A percentile compares a stretch with the other conserved stretches of the same genome.
These are phyloP conservation scores for Lochmaea capreae DNA, from an alignment of 2,888 invertebrate species.

Conservation along the genomic window DNA sequence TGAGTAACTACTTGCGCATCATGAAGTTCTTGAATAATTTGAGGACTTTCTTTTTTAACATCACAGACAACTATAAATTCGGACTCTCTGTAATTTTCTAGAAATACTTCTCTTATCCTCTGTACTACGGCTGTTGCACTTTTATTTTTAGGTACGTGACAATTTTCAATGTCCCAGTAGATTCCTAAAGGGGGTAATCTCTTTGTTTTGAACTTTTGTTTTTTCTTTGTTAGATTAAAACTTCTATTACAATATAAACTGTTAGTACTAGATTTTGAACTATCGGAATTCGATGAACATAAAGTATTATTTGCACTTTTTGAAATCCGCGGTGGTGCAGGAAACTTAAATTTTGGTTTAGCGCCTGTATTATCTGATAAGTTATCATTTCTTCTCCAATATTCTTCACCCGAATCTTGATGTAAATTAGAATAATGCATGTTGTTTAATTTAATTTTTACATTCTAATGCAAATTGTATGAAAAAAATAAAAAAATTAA, in stretches of 20 bases:
- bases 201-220: slow-evolving; percentile 38
- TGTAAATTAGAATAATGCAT: slow-evolving; percentile 42
- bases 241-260: slow-evolving; percentile 30
- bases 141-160: slow-evolving; percentile 84
- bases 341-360: slow-evolving; percentile 51
- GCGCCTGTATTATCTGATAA: slow-evolving; percentile 49
- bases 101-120: slow-evolving; percentile 81
- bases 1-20: slow-evolving; percentile 76
- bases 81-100: slow-evolving; percentile 80
- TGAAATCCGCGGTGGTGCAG: slow-evolving; percentile 52
- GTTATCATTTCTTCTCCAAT: slow-evolving; percentile 40
- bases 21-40: slow-evolving; percentile 84
- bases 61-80: slow-evolving; percentile 93
- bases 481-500: slow-evolving; percentile 27
- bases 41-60: slow-evolving; percentile 81
- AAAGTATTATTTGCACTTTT: slow-evolving; percentile 57
- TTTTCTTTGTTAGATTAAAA: slow-evolving; percentile 45
- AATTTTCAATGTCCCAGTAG: slow-evolving; percentile 95
- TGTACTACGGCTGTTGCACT: slow-evolving; percentile 84
- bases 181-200: slow-evolving; percentile 80
- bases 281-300: slow-evolving; percentile 57
- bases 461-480: background rate
- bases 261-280: slow-evolving; percentile 50
- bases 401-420: slow-evolving; percentile 49
- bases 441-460: slow-evolving; percentile 12